A percentile compares a stretch with the other conserved stretches of the same genome.
phyloP scores from a whole-genome alignment of 2,797 vertebrate genomes.

The Cirrhinus molitorella region DNA sequence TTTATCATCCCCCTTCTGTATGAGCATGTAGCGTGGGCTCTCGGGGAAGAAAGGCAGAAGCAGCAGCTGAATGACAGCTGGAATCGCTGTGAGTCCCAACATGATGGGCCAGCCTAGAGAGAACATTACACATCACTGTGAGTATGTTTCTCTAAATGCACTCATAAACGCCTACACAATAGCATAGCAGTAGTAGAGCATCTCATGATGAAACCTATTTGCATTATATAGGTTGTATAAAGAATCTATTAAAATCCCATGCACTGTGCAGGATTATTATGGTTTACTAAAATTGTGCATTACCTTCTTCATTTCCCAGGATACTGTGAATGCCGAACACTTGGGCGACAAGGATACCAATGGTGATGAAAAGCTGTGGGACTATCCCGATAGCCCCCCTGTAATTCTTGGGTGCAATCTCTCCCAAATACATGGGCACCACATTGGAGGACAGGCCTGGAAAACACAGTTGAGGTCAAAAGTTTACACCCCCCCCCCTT shows the following conservation, averaged over 20 bases:
- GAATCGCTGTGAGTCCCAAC: slow-evolving; percentile 88
- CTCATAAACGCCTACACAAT: neutral
- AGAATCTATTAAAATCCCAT: neutral
- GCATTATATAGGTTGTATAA: too few relatives aligned
- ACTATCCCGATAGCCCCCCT: slow-evolving; percentile 88
- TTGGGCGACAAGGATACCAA: slow-evolving; percentile 92
- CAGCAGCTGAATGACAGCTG: slow-evolving; percentile 84
- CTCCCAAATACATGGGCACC: slow-evolving; percentile 96
- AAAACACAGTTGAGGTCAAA: neutral
- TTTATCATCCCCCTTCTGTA: slow-evolving; percentile 82
- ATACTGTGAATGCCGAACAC: slow-evolving; percentile 84
- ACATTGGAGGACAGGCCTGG: slow-evolving; percentile 92
- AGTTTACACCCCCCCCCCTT: too few relatives aligned
- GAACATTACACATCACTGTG: slow-evolving; percentile 14
- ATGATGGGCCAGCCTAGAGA: slow-evolving; percentile 84
- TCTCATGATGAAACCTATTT: neutral
- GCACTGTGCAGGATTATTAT: too few relatives aligned
- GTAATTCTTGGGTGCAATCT: slow-evolving; percentile 90
- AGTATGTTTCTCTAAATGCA: neutral
- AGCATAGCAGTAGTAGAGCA: neutral
- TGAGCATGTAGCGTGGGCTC: slow-evolving; percentile 92
- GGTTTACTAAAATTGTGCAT: neutral
- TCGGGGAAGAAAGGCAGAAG: slow-evolving; percentile 90
- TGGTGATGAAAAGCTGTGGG: slow-evolving; percentile 92
- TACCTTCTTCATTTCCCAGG: slow-evolving; percentile 85